Conservation (phyloP, 2,888 invertebrate species). For the Mycogona germanica region DNA sequence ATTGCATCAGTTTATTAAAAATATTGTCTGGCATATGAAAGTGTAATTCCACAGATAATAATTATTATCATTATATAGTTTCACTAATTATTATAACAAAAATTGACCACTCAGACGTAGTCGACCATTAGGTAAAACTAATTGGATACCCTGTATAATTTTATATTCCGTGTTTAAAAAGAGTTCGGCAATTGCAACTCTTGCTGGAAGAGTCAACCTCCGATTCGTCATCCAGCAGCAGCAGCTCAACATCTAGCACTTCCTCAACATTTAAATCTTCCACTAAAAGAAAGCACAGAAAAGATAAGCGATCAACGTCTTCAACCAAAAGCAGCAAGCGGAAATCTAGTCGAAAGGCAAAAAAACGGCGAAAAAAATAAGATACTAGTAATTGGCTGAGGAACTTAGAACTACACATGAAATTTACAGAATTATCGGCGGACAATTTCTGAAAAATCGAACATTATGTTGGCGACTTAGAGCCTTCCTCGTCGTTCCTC, state of each 20-base stretch:
- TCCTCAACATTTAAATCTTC: constrained; percentile 4
- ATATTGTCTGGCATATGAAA: too few species aligned
- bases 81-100: too few species aligned
- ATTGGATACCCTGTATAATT: background rate
- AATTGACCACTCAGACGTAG: too few species aligned
- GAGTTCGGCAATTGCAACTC: constrained; percentile 18
- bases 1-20: too few species aligned
- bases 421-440: too few species aligned
- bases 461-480: constrained; percentile 49
- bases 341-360: background rate
- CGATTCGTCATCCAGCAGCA: constrained; percentile 3
- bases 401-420: too few species aligned
- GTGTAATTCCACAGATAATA: too few species aligned
- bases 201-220: constrained; percentile 18
- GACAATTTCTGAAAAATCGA: too few species aligned
- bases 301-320: too few species aligned
- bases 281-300: background rate
- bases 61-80: too few species aligned
- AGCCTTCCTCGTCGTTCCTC: constrained; percentile 49
- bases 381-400: too few species aligned
- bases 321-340: background rate
- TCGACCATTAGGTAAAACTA: too few species aligned
- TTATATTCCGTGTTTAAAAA: constrained; percentile 4
- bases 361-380: constrained; percentile 5
- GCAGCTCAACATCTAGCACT: background rate